Evolutionary conservation across 2,888 invertebrate species (phyloP), one percentile per base, ranked within the genome.

Genomic region (Lycia hirtaria): DNA sequence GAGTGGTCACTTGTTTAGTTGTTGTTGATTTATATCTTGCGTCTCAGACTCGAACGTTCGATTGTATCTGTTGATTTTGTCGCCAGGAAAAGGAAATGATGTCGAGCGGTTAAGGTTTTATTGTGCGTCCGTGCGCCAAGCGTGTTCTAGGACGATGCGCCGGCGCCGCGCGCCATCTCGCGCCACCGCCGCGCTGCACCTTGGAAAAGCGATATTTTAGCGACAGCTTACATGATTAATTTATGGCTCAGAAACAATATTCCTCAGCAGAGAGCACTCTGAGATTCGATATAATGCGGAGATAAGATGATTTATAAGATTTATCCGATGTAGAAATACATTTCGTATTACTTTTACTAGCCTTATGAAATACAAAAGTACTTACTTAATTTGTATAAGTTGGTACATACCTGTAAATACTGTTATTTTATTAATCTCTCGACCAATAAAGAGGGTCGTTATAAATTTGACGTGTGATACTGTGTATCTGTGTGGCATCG

Each of bases 211-310:
- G 79, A 88, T 88, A 90, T 87, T 89, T 90, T 86, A 89, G 88
- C 88, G 90, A 90, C 89, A 87, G 89, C 83, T 78, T 85, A 91
- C 91, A 90, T 91, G 91, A 90, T 91, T 91, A 89, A 91, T 91
- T 90, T 90, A 91, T 91, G 77, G 88, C 79, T 69, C 77, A 68
- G 79, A 81, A 86, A 88, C 82, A 78, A 83, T 86, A 86, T 85
- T 84, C 80, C 71, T 80, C 80, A 76, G 77, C 81, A 71, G 68
- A 75, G 73, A 78, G 75, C 78, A 69, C 75, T 75, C 77, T 78
- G 81, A 85, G 83, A 83, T 85, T 76, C 80, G 88, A 89, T 88
- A 81, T 83, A 84, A 88, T 82, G 78, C 75, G 78, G 59, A 86
- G 88, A 89, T 89, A 88, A 83, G 76, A 83, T 88, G 87, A 90